Evolutionary conservation across 2,113 vertebrate species (phyloP), one percentile per base, ranked within the genome.

Genomic region (Paedocypris sp.): DNA sequence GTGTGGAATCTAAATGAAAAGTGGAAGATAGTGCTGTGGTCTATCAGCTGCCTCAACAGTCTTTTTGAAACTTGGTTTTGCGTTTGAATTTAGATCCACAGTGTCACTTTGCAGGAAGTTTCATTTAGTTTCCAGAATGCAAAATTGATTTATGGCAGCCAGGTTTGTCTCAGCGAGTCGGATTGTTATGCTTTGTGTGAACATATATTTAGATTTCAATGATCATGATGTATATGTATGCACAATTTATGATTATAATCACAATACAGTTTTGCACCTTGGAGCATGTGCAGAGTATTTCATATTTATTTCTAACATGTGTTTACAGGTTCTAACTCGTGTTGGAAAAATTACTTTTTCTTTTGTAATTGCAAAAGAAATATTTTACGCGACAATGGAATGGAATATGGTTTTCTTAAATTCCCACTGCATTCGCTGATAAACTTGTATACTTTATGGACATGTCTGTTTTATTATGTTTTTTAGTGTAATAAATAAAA

Each of bases 171-270:
- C 11, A 32, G 28, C 18, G 29, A 20, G 29, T 38, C 12, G 16
- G 13, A 26, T 13, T 12, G 41, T 31, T n/a, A 51, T 51, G 29
- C 48, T 41, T 42, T 57, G 25, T 29, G 10, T 57, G 53, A 29
- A n/a, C 25, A 57, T 4, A 29, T 41, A 41, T 18, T 28, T 41
- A 16, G 3, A 28, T 18, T 41, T 41, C 39, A 56, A 56, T 42
- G 23, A 42, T 29, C 23, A 41, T 56, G 26, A 39, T 54, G 33
- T 53, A 36, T 54, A 18, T 19, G 51, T 56, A 56, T 56, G 22
- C 38, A 29, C 23, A 42, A n/a, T 23, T 36, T 52, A 35, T 35
- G 49, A 20, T 22, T 50, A 33, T n/a, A 11, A 28, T 39, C 39
- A 6, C 36, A 56, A 13, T 41, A 56, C 4, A 15, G 23, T 41